Base-by-base conservation (phyloP, 2,888 invertebrate species). In the Tetanocera ferruginea region DNA sequence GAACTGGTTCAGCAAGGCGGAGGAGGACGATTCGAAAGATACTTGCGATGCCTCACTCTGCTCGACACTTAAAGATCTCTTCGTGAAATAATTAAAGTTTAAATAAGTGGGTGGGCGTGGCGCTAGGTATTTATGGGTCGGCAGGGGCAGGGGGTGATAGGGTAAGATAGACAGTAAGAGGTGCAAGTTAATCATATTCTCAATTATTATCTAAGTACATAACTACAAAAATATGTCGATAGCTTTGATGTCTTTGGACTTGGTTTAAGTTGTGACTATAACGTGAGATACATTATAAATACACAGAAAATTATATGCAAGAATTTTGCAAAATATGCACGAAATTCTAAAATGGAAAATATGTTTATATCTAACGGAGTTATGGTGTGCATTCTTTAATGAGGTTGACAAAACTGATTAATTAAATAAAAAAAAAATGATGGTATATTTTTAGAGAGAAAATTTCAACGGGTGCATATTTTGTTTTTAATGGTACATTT, bases 61-160 rank as follows among this genome's bases (percentile, higher is more conserved):
- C 90, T 94, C 95, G 81, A 95, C 96, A 66, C 91, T 96, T 74
- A 96, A 96, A 90, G 96, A 96, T 90, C 93, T 96, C 73, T 96
- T 96, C 89, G 96, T 95, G 87, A 96, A 96, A 93, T 94, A 93
- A 91, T 87, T 87, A 80, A 84, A 82, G 77, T 81, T 85, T 72
- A 82, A 84, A 74, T 84, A 83, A 83, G 81, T 67, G 28, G 28
- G 80, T 67, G 31, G 23, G 37, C 14, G 14, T 23, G 17, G 19
- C 14, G 31, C 23, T 14, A 23, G 71, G 52, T 19, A 60, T 34
- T 19, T 14, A 52, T 67, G 55, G 43, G n/a, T 69, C n/a, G 31
- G 52, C 37, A 19, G 49, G 31, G 55, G 43, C 14, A 37, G 37
- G 51, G n/a, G 14, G 25, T 25, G 43, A 34, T 67, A 37, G n/a